Evolutionary conservation across 2,797 vertebrate genomes (phyloP), one percentile per base, ranked within the genome.

Genomic region (Sitta carolinensis): DNA sequence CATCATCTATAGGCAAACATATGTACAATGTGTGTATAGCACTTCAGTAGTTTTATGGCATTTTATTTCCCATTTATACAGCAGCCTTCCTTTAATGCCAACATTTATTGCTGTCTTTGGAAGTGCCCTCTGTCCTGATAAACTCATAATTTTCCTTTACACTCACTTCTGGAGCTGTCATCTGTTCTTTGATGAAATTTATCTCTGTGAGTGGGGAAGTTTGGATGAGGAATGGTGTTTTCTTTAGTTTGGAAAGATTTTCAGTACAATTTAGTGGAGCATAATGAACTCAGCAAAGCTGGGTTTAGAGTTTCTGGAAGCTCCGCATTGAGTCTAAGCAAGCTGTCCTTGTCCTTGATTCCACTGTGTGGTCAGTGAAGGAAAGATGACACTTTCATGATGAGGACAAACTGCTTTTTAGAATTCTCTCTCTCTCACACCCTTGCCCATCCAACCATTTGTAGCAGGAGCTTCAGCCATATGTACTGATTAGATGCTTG

Each of bases 81-180:
- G 57, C 80, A 96, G 61, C 63, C 92, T 87, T 63, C 64, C n/a
- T 96, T 95, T 95, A 95, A 95, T 93, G 57, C 47, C 54, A 77
- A 74, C 84, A 79, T 97, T 96, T 94, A 94, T 88, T 89, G 86
- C 75, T 63, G 83, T 67, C 88, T 92, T 79, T 95, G 84, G 83
- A 90, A 92, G 78, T 74, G 90, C 67, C 92, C 77, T 95, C 84
- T 47, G 45, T 89, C 78, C 72, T 89, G 86, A 89, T 90, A 92
- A 93, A 95, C 88, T 82, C 93, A 74, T 95, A 90, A 95, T 92
- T 95, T 94, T 94, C 72, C 72, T 90, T 88, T 93, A 94, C 58
- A 52, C 50, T 92, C 89, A 70, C 64, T 95, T 90, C 85, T 77
- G 57, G 75, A 90, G 81, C 88, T 94, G 90, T 94, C 90, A 94